Conservation (phyloP, 2,797 vertebrate species). For the Acanthurus tractus region DNA sequence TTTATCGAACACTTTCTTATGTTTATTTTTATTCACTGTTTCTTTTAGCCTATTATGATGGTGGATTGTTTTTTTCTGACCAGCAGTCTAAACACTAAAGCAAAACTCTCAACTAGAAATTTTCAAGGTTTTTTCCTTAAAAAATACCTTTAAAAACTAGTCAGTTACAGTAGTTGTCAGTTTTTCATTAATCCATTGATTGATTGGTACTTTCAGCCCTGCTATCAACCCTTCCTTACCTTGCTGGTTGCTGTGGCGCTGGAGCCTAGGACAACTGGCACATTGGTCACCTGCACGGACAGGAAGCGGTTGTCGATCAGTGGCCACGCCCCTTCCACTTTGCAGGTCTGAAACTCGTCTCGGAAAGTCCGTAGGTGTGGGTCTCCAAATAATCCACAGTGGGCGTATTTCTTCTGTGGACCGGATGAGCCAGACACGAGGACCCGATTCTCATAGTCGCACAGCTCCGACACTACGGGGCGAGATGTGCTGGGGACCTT, state of each 20-base stretch:
- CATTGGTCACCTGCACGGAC: slow-evolving; percentile 90
- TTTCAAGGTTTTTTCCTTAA: neutral
- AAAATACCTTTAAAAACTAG: neutral
- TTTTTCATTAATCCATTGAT: neutral
- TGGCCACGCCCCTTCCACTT: slow-evolving; percentile 90
- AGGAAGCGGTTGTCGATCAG: slow-evolving; percentile 89
- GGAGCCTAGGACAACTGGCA: slow-evolving; percentile 87
- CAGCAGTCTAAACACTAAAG: neutral
- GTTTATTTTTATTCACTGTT: neutral
- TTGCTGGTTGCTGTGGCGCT: slow-evolving; percentile 90
- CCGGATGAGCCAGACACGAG: slow-evolving; percentile 65
- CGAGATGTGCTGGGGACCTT: slow-evolving; percentile 79
- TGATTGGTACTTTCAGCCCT: too few relatives aligned
- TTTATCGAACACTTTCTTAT: neutral
- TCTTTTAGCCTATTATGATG: neutral
- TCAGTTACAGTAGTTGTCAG: neutral
- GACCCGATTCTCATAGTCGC: slow-evolving; percentile 84
- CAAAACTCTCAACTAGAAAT: neutral
- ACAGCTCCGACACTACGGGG: slow-evolving; percentile 81
- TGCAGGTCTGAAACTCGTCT: slow-evolving; percentile 90
- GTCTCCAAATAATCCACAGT: slow-evolving; percentile 90
- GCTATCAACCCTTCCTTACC: slow-evolving; percentile 64
- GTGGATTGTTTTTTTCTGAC: neutral
- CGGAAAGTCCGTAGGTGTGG: slow-evolving; percentile 89
- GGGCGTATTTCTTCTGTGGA: slow-evolving; percentile 86